A percentile compares a stretch with the other conserved stretches of the same genome.
Conservation (phyloP, 2,113 vertebrate species). For the Chunga burmeisteri region DNA sequence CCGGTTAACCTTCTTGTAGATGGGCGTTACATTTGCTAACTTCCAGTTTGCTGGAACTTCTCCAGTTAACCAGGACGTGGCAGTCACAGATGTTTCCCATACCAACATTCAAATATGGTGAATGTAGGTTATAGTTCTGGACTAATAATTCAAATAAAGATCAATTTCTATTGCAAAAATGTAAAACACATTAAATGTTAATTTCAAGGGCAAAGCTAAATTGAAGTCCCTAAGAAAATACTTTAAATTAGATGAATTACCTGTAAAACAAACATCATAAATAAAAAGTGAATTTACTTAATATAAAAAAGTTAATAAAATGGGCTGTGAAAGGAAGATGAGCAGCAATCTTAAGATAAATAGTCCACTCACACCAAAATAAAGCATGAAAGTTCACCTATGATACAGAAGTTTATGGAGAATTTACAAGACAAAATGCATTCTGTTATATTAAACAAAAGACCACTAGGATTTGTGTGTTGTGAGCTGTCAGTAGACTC, state of each 20-base stretch:
- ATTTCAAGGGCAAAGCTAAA: constrained; percentile 65
- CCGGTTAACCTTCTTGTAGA: too few relatives aligned
- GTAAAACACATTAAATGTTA: constrained; percentile 52
- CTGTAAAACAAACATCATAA: constrained; percentile 57
- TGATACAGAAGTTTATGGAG: constrained; percentile 7
- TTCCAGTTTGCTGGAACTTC: too few relatives aligned
- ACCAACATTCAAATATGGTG: background rate
- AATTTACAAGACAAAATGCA: constrained; percentile 21
- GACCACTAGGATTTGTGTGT: background rate
- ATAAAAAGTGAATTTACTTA: constrained; percentile 65
- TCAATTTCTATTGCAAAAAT: constrained; percentile 60
- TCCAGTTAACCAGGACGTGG: too few relatives aligned
- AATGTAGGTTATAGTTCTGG: constrained; percentile 2
- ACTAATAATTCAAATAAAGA: constrained; percentile 55
- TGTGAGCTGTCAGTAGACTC: background rate
- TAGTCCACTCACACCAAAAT: constrained; percentile 33
- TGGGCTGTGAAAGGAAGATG: background rate
- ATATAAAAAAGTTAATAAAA: constrained; percentile 60
- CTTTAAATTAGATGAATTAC: constrained; percentile 61
- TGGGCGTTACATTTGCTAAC: too few relatives aligned
- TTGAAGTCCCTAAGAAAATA: constrained; percentile 57
- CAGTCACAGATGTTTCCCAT: background rate
- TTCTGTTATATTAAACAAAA: background rate
- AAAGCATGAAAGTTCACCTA: constrained; percentile 21
- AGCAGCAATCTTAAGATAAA: constrained; percentile 40